phyloP scores from a whole-genome alignment of 2,797 vertebrate genomes.

The Oceanodroma leucorhoa region DNA sequence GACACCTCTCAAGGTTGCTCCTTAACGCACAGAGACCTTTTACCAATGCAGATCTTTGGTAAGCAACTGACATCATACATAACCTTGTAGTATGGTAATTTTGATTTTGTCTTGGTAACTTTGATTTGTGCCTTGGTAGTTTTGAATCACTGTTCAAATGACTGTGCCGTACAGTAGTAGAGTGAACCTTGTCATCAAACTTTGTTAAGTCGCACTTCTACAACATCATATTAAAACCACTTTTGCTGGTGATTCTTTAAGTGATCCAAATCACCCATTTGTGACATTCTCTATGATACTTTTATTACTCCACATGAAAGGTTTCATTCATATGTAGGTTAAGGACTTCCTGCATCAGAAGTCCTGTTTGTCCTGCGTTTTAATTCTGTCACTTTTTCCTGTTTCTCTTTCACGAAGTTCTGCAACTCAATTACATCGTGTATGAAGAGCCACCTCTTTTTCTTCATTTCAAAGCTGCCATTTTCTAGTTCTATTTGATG shows the following conservation, averaged over 20 bases:
- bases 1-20: background rate
- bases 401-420: background rate
- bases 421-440: accelerated
- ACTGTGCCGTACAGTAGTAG: background rate
- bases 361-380: background rate
- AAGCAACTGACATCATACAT: background rate
- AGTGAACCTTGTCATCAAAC: background rate
- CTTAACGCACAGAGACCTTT: background rate
- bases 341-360: background rate
- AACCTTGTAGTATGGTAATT: background rate
- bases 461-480: background rate
- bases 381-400: background rate
- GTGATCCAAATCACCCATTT: background rate
- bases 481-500: background rate
- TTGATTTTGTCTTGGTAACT: too few species aligned
- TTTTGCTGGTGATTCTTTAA: background rate
- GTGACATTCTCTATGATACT: background rate
- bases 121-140: background rate
- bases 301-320: background rate
- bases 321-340: background rate
- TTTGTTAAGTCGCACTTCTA: background rate
- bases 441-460: background rate
- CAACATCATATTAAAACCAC: background rate
- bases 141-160: background rate
- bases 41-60: background rate